Evolutionary conservation across 1,140 invertebrate species (phyloP).

Genomic region (Ephestia elutella): DNA sequence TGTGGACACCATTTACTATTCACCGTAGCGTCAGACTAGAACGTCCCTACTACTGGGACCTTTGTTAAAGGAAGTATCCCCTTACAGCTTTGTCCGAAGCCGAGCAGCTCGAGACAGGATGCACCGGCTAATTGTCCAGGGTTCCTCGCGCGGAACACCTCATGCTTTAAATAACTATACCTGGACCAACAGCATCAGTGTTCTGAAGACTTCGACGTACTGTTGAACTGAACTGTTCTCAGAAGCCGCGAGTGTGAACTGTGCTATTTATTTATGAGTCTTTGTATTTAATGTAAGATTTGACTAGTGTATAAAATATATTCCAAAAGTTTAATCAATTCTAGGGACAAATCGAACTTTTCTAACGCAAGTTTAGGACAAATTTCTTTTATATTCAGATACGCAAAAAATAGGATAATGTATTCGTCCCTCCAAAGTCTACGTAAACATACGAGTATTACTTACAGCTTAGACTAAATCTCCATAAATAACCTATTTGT

Average conservation of each 20-base stretch:
- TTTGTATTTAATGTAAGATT: not conserved
- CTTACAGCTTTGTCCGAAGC: slow-evolving; percentile 60
- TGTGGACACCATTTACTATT: slow-evolving; percentile 19
- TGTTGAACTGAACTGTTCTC: not conserved
- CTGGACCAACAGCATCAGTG: slow-evolving; percentile 45
- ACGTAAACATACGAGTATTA: not conserved
- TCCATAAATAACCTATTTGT: slow-evolving; percentile 4
- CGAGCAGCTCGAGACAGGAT: slow-evolving; percentile 48
- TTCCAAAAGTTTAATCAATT: not conserved
- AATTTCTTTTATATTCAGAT: no score
- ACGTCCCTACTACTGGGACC: slow-evolving; percentile 47
- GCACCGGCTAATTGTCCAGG: slow-evolving; percentile 57
- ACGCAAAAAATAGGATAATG: not conserved
- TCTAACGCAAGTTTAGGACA: no score
- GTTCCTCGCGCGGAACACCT: slow-evolving; percentile 51
- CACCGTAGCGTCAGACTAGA: slow-evolving; percentile 26
- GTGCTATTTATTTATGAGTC: not conserved
- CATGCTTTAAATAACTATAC: slow-evolving; percentile 58
- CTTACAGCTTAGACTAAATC: not conserved
- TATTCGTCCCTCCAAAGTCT: not conserved
- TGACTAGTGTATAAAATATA: not conserved
- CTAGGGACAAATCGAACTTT: not conserved
- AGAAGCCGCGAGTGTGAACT: not conserved
- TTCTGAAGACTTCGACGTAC: slow-evolving; percentile 16
- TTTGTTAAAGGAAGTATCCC: slow-evolving; percentile 68